Percentiles rank a stretch among this genome's conserved stretches.
These are phyloP conservation scores for Haemorhous mexicanus DNA, from an alignment of 2,113 vertebrate species.

Conservation along the genomic window DNA sequence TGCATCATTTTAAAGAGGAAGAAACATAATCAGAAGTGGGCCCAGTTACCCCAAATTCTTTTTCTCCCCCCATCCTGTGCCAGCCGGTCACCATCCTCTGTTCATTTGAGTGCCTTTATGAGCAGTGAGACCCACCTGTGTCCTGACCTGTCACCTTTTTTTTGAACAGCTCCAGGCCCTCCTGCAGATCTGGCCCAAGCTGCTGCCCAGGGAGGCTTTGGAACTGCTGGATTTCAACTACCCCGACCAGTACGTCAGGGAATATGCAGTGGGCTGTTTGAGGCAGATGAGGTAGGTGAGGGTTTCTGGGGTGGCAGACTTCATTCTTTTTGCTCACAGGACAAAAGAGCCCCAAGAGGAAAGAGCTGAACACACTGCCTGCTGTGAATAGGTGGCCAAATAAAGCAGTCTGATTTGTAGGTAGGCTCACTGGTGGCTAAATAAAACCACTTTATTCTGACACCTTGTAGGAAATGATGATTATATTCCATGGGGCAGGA, in stretches of 20 bases:
- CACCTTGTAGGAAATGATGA: not conserved
- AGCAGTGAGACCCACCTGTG: not conserved
- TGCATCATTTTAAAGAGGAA: not conserved
- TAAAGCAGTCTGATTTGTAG: not conserved
- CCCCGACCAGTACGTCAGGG: conserved; percentile 95
- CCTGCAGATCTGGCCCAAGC: conserved; percentile 95
- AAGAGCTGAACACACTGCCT: not conserved
- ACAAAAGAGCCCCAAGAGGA: not conserved
- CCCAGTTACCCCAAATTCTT: not conserved
- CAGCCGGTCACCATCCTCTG: not conserved
- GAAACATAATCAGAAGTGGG: not conserved
- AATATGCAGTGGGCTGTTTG: conserved; percentile 91
- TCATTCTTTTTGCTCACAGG: not conserved
- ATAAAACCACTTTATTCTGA: not conserved
- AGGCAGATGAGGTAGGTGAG: conserved; percentile 86
- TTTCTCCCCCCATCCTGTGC: not conserved
- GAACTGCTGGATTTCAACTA: conserved; percentile 98
- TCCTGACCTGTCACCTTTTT: not conserved
- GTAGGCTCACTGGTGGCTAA: not conserved
- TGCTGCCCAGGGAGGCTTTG: conserved; percentile 91
- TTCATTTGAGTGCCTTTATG: not conserved
- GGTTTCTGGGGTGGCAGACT: not conserved
- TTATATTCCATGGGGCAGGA: not conserved
- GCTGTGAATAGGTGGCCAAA: not conserved
- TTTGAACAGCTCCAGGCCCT: conserved; percentile 89